Percentiles rank a stretch among this genome's conserved stretches.
phyloP scores from a whole-genome alignment of 2,888 invertebrate genomes.

The Lasioglossum leucozonium region DNA sequence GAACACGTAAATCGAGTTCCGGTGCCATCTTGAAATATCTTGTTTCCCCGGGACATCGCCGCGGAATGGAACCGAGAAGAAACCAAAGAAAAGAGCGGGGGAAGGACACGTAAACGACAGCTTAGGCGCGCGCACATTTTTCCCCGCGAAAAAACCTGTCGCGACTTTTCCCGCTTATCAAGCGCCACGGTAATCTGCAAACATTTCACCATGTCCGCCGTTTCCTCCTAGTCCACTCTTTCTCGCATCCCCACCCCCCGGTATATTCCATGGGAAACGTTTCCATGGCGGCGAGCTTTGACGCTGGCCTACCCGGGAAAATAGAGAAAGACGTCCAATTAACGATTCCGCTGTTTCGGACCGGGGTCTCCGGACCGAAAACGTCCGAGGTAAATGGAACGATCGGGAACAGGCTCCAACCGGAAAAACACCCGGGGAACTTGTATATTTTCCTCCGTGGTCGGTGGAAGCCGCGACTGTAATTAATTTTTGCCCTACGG shows the following conservation, averaged over 20 bases:
- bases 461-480: not conserved
- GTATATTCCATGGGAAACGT: not conserved
- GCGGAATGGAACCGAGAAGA: not conserved
- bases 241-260: not conserved
- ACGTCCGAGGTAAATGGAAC: not conserved
- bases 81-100: not conserved
- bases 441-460: not conserved
- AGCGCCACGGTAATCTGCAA: not conserved
- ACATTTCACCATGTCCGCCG: not conserved
- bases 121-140: constrained; percentile 6
- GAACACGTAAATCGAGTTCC: constrained; percentile 16
- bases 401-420: not conserved
- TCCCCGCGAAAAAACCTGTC: not conserved
- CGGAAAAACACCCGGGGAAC: not conserved
- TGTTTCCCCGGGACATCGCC: constrained; percentile 21
- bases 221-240: not conserved
- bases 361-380: not conserved
- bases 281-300: not conserved
- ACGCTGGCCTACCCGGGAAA: not conserved
- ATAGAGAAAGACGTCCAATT: constrained; percentile 6
- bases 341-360: not conserved
- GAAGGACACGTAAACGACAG: not conserved
- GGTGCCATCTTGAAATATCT: constrained; percentile 27
- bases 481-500: constrained; percentile 29
- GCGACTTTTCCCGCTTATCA: constrained; percentile 9